phyloP scores from a whole-genome alignment of 2,888 invertebrate genomes.

The Mythimna albipuncta region DNA sequence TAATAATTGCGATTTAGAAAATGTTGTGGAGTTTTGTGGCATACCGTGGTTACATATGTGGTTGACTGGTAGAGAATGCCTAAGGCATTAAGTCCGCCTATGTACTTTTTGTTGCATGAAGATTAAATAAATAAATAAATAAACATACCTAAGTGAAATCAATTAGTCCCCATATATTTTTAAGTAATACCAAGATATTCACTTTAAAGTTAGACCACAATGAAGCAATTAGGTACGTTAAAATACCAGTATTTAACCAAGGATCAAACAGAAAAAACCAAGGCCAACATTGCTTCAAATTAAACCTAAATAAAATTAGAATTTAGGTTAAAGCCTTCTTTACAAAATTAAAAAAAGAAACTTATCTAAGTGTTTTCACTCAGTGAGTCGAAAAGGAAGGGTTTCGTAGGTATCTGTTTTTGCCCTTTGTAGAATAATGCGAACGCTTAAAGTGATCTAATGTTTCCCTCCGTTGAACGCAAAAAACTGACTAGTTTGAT shows the following conservation, averaged over 20 bases:
- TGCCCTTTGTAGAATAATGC: constrained; percentile 57
- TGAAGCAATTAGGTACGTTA: background rate
- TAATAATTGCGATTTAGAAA: too few species aligned
- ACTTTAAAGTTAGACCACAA: background rate
- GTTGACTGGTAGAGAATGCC: too few species aligned
- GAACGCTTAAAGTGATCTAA: constrained; percentile 64
- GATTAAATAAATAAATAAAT: too few species aligned
- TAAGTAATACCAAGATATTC: background rate
- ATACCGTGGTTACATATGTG: too few species aligned
- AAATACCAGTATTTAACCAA: too few species aligned
- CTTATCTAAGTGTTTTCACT: constrained; percentile 31
- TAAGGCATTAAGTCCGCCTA: too few species aligned
- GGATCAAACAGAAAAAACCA: constrained; percentile 9
- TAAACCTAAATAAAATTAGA: constrained; percentile 11
- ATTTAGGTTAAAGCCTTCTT: constrained; percentile 14
- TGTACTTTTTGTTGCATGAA: too few species aligned
- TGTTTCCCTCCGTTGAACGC: constrained; percentile 62
- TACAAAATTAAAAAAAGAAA: constrained; percentile 27
- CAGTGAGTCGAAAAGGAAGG: constrained; percentile 36
- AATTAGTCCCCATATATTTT: too few species aligned
- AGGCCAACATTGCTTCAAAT: constrained; percentile 12
- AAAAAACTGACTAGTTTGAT: constrained; percentile 64
- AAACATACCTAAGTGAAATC: too few species aligned
- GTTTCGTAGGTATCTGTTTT: constrained; percentile 45
- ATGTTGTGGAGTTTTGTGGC: too few species aligned